Evolutionary conservation across 2,888 invertebrate genomes (phyloP), one percentile per base, ranked within the genome.

Genomic region (Campaea margaritaria): DNA sequence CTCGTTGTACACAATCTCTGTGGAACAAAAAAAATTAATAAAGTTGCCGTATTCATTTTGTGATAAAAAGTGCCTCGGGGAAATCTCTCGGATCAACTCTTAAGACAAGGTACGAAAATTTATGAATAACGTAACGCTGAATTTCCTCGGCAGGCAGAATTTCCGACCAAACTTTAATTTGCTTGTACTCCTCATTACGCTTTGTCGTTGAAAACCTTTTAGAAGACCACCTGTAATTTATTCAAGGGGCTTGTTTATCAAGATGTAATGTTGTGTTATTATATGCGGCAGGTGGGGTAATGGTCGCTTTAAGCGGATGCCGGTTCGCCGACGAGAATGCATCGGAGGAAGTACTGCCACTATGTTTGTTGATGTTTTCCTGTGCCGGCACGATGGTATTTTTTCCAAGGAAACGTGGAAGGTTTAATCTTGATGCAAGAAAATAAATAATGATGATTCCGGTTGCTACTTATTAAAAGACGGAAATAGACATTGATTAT

Each of bases 281-380:
- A 54, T 57, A 65, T 46, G 34, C 63, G 63, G 64, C 67, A 69
- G 67, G 69, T 69, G 65, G 64, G 15, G 39, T 67, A 68, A 72
- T 68, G 65, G 55, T 62, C 41, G 55, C 52, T 60, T 55, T 53
- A 47, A 68, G 69, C 74, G 74, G 74, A 78, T 75, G 75, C 69
- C 68, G 69, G 70, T 68, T 42, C 27, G 47, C 53, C 42, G 64
- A 50, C 51, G 69, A 73, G 75, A 69, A 71, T 70, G 64, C 69
- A 54, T 59, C 68, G 68, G 62, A 79, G 78, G 81, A 80, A 76
- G 74, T 71, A 71, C 70, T 71, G 72, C 72, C 72, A 57, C 68
- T 58, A 65, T 68, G 74, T 72, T 70, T 75, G 79, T 76, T 75
- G 79, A 78, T 76, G 75, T 75, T 81, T 81, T 82, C 82, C 82